Evolutionary conservation across 2,113 vertebrate species (phyloP).

Genomic region (Nyctibius bracteatus): DNA sequence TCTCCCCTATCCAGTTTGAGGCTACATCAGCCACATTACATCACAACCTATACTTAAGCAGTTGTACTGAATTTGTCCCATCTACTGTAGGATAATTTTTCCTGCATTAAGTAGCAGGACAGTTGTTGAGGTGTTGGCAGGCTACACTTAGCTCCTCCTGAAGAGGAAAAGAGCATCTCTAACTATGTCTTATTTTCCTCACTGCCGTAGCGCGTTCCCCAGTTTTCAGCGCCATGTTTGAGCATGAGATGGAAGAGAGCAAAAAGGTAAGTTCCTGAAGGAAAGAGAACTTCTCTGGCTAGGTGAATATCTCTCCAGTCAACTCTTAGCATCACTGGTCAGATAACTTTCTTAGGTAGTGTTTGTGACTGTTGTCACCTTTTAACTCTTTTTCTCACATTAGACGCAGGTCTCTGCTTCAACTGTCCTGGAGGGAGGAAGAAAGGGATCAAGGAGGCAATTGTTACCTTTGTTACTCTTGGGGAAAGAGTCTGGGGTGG

Average conservation of each 20-base stretch:
- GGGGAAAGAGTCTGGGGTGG: neutral
- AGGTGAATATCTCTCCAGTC: neutral
- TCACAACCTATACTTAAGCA: neutral
- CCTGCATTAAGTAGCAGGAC: neutral
- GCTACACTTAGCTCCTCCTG: neutral
- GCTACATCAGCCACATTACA: rapidly evolving
- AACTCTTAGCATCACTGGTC: neutral
- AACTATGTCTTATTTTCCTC: neutral
- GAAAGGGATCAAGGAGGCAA: neutral
- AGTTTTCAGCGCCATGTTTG: conserved; percentile 92
- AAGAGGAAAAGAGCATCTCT: neutral
- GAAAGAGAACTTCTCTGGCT: neutral
- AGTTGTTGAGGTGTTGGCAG: neutral
- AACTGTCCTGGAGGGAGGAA: neutral
- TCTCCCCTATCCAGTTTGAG: neutral
- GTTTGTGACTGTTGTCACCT: neutral
- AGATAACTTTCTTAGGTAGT: neutral
- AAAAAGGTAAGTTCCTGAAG: conserved; percentile 81
- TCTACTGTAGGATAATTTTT: neutral
- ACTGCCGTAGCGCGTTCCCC: conserved; percentile 80
- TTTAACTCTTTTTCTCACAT: neutral
- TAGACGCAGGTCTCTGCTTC: neutral
- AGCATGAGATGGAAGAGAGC: conserved; percentile 92
- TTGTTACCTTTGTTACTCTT: neutral
- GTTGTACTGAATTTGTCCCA: neutral